A percentile compares a stretch with the other conserved stretches of the same genome.
These are phyloP conservation scores for Ganaspis sp. DNA, from an alignment of 1,140 invertebrate species.

Conservation along the genomic window DNA sequence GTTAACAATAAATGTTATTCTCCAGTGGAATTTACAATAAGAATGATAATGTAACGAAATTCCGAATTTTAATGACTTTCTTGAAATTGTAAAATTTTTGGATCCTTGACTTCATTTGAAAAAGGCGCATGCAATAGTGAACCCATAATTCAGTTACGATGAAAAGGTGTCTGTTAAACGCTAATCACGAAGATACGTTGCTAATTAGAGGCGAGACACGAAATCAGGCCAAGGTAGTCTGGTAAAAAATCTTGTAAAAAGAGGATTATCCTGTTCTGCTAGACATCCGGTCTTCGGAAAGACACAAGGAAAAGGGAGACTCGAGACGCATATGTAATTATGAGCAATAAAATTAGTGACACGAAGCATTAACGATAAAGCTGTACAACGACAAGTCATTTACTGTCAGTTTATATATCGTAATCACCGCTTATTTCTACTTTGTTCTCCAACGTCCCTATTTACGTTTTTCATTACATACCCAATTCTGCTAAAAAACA, in stretches of 20 bases:
- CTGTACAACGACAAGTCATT: conserved; percentile 23
- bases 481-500: background rate
- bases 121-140: background rate
- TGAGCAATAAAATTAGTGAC: conserved; percentile 28
- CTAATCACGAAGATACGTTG: background rate
- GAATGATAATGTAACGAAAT: too few relatives aligned
- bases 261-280: conserved; percentile 13
- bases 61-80: too few relatives aligned
- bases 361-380: conserved; percentile 25
- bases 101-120: background rate
- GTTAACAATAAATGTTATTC: too few relatives aligned
- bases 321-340: conserved; percentile 24
- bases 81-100: too few relatives aligned
- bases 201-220: conserved; percentile 17
- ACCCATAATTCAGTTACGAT: background rate
- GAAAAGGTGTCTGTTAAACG: background rate
- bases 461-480: background rate
- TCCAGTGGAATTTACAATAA: too few relatives aligned
- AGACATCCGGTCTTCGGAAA: background rate
- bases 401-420: conserved; percentile 31
- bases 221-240: conserved; percentile 16
- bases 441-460: conserved; percentile 1
- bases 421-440: conserved; percentile 3
- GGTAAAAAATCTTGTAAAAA: conserved; percentile 5
- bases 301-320: background rate